phyloP scores from a whole-genome alignment of 2,797 vertebrate species.

The Phylloscopus collybita region DNA sequence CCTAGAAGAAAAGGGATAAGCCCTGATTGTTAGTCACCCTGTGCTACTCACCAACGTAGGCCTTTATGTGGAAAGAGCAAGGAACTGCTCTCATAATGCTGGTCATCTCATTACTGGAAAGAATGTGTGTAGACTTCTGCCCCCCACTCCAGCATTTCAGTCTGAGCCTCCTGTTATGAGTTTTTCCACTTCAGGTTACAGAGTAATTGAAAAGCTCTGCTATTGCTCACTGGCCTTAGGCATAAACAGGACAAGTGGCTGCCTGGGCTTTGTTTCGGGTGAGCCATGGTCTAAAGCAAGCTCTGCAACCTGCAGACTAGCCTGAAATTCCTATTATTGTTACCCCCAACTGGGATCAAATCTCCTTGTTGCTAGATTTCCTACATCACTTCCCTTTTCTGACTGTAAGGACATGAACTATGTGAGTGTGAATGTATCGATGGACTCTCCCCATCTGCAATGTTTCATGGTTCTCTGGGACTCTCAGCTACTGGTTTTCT shows the following conservation, averaged over 20 bases:
- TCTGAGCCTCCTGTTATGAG: neutral
- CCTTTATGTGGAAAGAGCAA: slow-evolving; percentile 29
- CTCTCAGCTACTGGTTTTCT: neutral
- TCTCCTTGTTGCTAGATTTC: neutral
- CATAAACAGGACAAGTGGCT: slow-evolving; percentile 25
- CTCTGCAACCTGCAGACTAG: neutral
- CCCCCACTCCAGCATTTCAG: neutral
- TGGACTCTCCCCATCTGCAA: neutral
- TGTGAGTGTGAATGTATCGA: rapidly evolving
- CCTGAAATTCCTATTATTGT: neutral
- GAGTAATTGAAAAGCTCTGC: slow-evolving; percentile 4
- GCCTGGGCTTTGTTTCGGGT: neutral
- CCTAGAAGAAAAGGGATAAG: slow-evolving; percentile 76
- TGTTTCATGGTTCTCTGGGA: neutral
- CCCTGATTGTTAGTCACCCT: neutral
- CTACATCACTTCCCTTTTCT: neutral
- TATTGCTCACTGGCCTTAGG: slow-evolving; percentile 32
- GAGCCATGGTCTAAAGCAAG: neutral
- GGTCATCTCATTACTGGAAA: slow-evolving; percentile 18
- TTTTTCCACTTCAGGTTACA: slow-evolving; percentile 5
- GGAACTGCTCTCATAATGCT: neutral
- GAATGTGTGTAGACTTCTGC: neutral
- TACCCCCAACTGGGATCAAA: neutral
- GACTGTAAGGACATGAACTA: neutral
- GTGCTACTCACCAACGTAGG: neutral